A percentile compares a stretch with the other conserved stretches of the same genome.
phyloP scores from a whole-genome alignment of 1,140 invertebrate genomes.

The Pachyrhynchus sulphureomaculatus region DNA sequence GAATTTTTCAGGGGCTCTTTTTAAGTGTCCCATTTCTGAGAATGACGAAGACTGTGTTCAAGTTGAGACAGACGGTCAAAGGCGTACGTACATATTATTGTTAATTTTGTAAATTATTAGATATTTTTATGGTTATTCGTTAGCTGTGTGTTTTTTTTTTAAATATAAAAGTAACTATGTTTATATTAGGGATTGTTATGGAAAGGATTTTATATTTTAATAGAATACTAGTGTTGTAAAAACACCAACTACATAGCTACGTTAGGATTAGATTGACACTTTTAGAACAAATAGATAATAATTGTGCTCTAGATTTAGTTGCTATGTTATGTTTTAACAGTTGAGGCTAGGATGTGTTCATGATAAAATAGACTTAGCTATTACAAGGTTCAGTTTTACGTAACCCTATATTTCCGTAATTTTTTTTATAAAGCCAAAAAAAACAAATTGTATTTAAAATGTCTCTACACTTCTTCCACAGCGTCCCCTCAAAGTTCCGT shows the following conservation, averaged over 20 bases:
- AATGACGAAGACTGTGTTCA: conserved; percentile 71
- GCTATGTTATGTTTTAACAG: neutral
- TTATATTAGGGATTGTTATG: neutral
- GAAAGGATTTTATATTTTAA: neutral
- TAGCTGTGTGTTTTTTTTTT: neutral
- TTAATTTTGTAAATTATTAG: neutral
- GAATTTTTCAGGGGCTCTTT: conserved; percentile 83
- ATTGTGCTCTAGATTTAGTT: neutral
- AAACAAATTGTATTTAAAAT: too few relatives aligned
- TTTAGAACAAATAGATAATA: neutral
- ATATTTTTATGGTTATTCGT: neutral
- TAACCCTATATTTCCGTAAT: too few relatives aligned
- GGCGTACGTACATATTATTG: conserved; percentile 68
- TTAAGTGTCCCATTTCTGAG: conserved; percentile 77
- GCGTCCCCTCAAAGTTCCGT: too few relatives aligned
- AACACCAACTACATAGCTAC: conserved; percentile 8
- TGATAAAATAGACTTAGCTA: too few relatives aligned
- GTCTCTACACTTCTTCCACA: too few relatives aligned
- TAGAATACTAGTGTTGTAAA: conserved; percentile 16
- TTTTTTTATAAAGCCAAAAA: too few relatives aligned
- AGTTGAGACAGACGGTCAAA: conserved; percentile 82
- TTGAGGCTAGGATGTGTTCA: too few relatives aligned
- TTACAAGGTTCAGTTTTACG: too few relatives aligned
- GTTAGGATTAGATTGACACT: neutral
- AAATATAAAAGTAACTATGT: neutral